Conservation (phyloP, 2,888 invertebrate genomes). For the Taenaris catops region DNA sequence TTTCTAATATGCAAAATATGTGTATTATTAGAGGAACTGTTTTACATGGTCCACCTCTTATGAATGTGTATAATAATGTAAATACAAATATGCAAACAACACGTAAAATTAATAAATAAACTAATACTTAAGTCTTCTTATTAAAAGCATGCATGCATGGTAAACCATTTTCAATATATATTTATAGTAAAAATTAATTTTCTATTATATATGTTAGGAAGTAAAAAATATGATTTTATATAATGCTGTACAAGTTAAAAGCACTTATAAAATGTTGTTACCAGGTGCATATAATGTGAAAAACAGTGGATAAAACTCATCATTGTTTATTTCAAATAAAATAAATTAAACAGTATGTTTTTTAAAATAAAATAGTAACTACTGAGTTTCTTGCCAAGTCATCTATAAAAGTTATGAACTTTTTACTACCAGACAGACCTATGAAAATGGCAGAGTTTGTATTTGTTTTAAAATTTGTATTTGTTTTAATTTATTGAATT, state of each 20-base stretch:
- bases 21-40: too few species aligned
- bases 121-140: slow-evolving; percentile 19
- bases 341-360: too few species aligned
- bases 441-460: too few species aligned
- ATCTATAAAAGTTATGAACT: too few species aligned
- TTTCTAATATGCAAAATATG: too few species aligned
- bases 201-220: slow-evolving; percentile 11
- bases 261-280: slow-evolving; percentile 33
- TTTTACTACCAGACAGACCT: too few species aligned
- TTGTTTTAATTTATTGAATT: too few species aligned
- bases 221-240: slow-evolving; percentile 27
- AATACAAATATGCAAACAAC: slow-evolving; percentile 21
- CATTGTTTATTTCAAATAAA: neutral
- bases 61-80: slow-evolving; percentile 9
- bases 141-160: slow-evolving; percentile 17
- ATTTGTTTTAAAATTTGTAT: too few species aligned
- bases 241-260: slow-evolving; percentile 35
- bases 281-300: slow-evolving; percentile 4
- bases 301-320: slow-evolving; percentile 1
- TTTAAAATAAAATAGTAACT: too few species aligned
- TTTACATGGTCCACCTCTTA: slow-evolving; percentile 20
- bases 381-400: too few species aligned
- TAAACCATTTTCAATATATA: slow-evolving; percentile 16
- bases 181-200: slow-evolving; percentile 14
- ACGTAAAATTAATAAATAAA: slow-evolving; percentile 22